Evolutionary conservation across 1,140 invertebrate genomes (phyloP).

Genomic region (Listronotus bonariensis): DNA sequence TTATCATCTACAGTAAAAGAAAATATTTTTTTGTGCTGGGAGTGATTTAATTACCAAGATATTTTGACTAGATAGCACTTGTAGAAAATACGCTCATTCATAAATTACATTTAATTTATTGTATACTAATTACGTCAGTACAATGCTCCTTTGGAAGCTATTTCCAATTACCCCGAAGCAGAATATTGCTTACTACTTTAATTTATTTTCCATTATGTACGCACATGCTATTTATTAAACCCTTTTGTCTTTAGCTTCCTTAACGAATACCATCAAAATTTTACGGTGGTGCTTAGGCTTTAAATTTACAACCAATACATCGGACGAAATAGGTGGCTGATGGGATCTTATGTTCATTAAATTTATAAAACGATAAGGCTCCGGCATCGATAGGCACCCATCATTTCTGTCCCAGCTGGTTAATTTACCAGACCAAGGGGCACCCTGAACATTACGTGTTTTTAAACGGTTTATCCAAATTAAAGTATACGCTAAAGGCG

Average conservation of each 20-base stretch:
- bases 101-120: too few relatives aligned
- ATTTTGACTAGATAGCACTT: too few relatives aligned
- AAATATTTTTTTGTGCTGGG: too few relatives aligned
- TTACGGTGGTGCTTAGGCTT: constrained; percentile 1
- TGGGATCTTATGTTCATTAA: constrained; percentile 23
- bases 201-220: constrained; percentile 23
- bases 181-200: constrained; percentile 16
- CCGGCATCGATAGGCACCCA: neutral
- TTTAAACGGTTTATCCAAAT: too few relatives aligned
- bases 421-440: constrained; percentile 4
- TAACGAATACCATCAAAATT: constrained; percentile 27
- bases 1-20: too few relatives aligned
- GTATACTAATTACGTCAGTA: neutral
- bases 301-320: constrained; percentile 29
- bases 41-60: too few relatives aligned
- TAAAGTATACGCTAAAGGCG: too few relatives aligned
- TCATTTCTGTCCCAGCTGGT: constrained; percentile 6
- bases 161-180: constrained; percentile 12
- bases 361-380: constrained; percentile 16
- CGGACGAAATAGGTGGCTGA: constrained; percentile 21
- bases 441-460: too few relatives aligned
- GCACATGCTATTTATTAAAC: constrained; percentile 8
- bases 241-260: constrained; percentile 16
- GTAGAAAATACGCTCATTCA: too few relatives aligned
- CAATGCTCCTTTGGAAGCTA: constrained; percentile 14